Percentiles rank a stretch among this genome's conserved stretches.
These are phyloP conservation scores for Plutomurus gul DNA, from an alignment of 1,140 invertebrate genomes.

Conservation along the genomic window DNA sequence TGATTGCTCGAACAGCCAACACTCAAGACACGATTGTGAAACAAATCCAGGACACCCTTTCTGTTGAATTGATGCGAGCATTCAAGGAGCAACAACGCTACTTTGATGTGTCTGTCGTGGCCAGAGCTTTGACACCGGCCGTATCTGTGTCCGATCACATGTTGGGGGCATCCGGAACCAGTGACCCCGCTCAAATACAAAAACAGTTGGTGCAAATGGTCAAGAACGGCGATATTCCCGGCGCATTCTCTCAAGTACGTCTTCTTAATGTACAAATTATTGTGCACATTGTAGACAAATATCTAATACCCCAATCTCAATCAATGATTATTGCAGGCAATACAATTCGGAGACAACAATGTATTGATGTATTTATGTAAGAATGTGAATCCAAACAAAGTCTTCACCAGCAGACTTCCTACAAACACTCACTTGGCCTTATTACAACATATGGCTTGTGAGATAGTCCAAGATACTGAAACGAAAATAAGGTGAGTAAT, in stretches of 20 bases:
- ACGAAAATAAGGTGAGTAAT: constrained; percentile 46
- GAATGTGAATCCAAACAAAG: constrained; percentile 32
- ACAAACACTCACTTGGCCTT: constrained; percentile 43
- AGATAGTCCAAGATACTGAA: constrained; percentile 46
- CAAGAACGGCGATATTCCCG: constrained; percentile 45
- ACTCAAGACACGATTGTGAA: constrained; percentile 44
- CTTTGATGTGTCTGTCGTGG: constrained; percentile 46
- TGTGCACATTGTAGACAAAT: background rate
- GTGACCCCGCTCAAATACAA: constrained; percentile 28
- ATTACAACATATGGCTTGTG: constrained; percentile 47
- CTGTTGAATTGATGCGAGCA: constrained; percentile 31
- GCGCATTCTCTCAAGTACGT: constrained; percentile 45
- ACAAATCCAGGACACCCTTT: constrained; percentile 47
- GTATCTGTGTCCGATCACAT: constrained; percentile 38
- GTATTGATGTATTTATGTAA: constrained; percentile 47
- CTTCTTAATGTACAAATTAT: background rate
- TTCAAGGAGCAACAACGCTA: constrained; percentile 51
- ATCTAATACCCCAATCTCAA: background rate
- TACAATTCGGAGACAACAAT: constrained; percentile 33
- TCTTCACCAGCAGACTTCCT: constrained; percentile 41
- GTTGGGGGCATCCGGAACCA: background rate
- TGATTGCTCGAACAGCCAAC: background rate
- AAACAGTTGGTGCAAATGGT: constrained; percentile 33
- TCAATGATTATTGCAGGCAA: constrained; percentile 31
- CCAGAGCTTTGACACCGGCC: constrained; percentile 46